These are phyloP conservation scores for Athrips mouffetella DNA, from an alignment of 2,888 invertebrate species.

Conservation along the genomic window DNA sequence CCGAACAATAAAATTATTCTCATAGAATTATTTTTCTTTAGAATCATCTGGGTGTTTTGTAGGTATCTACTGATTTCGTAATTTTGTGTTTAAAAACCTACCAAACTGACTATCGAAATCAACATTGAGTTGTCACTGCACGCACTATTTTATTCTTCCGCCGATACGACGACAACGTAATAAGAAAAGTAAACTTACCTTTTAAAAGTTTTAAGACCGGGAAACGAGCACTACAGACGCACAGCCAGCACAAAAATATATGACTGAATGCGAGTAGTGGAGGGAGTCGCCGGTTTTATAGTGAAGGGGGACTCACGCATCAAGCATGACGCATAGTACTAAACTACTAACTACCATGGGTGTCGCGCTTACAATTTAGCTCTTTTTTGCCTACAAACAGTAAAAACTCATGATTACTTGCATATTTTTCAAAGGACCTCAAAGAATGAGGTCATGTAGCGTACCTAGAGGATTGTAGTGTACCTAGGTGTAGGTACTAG, in stretches of 20 bases:
- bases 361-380: neutral
- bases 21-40: neutral
- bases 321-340: slow-evolving; percentile 43
- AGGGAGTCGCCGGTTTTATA: slow-evolving; percentile 53
- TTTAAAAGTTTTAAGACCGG: slow-evolving; percentile 31
- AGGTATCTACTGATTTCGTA: no score
- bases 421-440: neutral
- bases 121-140: slow-evolving; percentile 7
- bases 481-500: neutral
- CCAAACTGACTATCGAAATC: neutral
- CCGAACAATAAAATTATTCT: no score
- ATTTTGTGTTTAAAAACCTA: neutral
- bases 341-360: slow-evolving; percentile 30
- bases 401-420: slow-evolving; percentile 8
- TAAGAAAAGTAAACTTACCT: slow-evolving; percentile 41
- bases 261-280: slow-evolving; percentile 46
- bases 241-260: slow-evolving; percentile 33
- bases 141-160: no score
- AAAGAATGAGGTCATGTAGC: neutral
- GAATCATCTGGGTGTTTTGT: neutral
- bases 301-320: slow-evolving; percentile 12
- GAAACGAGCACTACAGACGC: slow-evolving; percentile 30
- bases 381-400: neutral
- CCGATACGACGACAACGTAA: slow-evolving; percentile 13
- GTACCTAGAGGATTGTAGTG: neutral